Base-by-base conservation (phyloP, 2,888 invertebrate species). In the Ctena decussata region DNA sequence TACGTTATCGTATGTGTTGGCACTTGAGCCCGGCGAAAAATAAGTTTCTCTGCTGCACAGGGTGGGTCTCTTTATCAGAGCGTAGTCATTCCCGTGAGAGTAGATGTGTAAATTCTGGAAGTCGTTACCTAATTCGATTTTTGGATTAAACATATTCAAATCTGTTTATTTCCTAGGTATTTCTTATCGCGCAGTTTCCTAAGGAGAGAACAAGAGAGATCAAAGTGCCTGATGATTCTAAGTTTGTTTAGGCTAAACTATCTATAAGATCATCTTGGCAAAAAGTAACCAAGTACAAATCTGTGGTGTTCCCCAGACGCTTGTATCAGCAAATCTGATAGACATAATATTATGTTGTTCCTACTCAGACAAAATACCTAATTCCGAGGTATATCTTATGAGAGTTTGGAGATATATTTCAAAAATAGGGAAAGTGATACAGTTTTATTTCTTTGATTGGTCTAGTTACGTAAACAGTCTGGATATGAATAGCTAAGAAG, bases 391-490 rank as follows among this genome's bases (percentile, higher is more conserved):
- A 60, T 60, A 37, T 76, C 76, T 65, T 60, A n/a, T n/a, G 21
- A n/a, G 41, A 30, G 76, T 76, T 60, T 76, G 39, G 65, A n/a
- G 41, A 37, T 76, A 60, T 12, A 30, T 76, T 76, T 57, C 76
- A 76, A 39, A 57, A 35, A 39, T n/a, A n/a, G 35, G 30, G 76
- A 76, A 76, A 76, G 60, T 76, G 60, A 39, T 76, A 76, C 60
- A 65, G 30, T 60, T 57, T 32, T 32, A 65, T 21, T 57, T 60
- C 60, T n/a, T 21, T 15, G n/a, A 32, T 46, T 57, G 35, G n/a
- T n/a, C n/a, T n/a, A n/a, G n/a, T 57, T 57, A 24, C 24, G 35
- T n/a, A n/a, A 57, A 21, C 32, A 46, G 32, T 74, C 30, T 27
- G 60, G n/a, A n/a, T n/a, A n/a, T n/a, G n/a, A n/a, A n/a, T n/a